A percentile compares a stretch with the other conserved stretches of the same genome.
Evolutionary conservation across 2,797 vertebrate species (phyloP).

Genomic region (Cheirogaleus major): DNA sequence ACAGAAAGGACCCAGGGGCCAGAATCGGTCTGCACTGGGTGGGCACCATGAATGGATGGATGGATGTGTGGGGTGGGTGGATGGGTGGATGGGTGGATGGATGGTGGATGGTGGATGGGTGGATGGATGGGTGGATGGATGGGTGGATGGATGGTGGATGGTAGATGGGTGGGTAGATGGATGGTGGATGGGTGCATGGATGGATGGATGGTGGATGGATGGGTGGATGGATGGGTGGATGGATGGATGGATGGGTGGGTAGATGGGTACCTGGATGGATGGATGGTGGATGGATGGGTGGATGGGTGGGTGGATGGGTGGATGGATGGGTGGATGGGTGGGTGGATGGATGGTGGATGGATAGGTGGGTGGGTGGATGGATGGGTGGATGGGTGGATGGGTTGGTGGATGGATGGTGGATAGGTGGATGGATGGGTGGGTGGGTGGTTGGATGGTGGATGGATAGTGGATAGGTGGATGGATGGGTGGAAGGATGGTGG

Average conservation of each 20-base stretch:
- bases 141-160: neutral
- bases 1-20: neutral
- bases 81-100: neutral
- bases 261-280: no score
- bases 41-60: no score
- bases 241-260: neutral
- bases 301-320: neutral
- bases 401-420: no score
- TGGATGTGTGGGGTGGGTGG: neutral
- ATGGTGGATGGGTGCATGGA: no score
- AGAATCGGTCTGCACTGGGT: neutral
- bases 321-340: neutral
- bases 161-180: neutral
- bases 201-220: neutral
- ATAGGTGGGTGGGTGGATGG: neutral
- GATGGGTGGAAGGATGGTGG: neutral
- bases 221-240: neutral
- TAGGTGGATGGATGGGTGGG: neutral
- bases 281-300: neutral
- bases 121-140: neutral
- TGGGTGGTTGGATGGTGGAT: neutral
- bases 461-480: neutral
- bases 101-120: neutral
- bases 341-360: no score
- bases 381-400: no score